Percentiles rank a stretch among this genome's conserved stretches.
These are phyloP conservation scores for Mirounga angustirostris DNA, from an alignment of 2,113 vertebrate genomes.

Conservation along the genomic window DNA sequence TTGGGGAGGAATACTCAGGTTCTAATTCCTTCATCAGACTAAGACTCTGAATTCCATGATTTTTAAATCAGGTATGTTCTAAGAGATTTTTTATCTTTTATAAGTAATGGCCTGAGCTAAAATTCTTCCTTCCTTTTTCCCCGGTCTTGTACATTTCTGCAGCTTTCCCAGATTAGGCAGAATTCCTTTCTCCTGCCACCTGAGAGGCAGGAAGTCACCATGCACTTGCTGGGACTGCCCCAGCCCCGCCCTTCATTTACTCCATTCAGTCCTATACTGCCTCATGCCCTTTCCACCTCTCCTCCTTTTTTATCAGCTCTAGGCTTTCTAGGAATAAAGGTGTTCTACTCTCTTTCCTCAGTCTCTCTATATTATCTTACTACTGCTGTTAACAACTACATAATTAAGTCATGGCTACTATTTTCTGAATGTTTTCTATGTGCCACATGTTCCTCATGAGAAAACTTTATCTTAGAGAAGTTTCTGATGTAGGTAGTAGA, in stretches of 20 bases:
- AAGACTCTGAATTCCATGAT: background rate
- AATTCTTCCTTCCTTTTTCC: background rate
- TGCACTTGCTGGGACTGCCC: background rate
- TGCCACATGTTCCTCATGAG: background rate
- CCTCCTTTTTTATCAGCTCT: background rate
- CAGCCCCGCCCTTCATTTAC: background rate
- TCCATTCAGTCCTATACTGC: background rate
- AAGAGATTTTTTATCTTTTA: background rate
- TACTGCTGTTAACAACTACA: background rate
- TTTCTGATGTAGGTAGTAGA: background rate
- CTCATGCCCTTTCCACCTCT: background rate
- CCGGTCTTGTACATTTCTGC: background rate
- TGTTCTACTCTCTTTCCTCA: background rate
- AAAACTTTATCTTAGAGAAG: background rate
- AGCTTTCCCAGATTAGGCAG: background rate
- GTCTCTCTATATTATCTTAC: background rate
- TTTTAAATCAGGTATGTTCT: background rate
- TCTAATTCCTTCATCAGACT: constrained; percentile 16
- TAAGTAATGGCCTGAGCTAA: background rate
- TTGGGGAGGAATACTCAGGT: background rate
- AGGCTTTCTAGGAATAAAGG: background rate
- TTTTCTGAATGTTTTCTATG: background rate
- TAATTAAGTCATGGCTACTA: background rate
- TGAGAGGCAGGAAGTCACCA: background rate
- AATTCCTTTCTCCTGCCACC: background rate